Base-by-base conservation (phyloP, 2,797 vertebrate species). In the Numenius phaeopus region DNA sequence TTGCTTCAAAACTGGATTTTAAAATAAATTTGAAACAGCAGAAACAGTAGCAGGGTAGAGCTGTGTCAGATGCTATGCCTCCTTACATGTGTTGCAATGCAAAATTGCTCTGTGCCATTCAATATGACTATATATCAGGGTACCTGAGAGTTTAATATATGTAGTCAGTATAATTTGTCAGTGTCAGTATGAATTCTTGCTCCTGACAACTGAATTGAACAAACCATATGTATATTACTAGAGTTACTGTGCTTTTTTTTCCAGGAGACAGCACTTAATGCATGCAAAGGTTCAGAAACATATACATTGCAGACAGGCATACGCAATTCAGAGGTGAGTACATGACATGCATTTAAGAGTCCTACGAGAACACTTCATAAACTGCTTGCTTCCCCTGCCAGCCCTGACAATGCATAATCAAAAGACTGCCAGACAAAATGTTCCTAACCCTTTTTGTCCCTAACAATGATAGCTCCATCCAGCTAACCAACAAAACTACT, bases 231-330 rank as follows among this genome's bases (percentile, higher is more conserved):
- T 11, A 2, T 54, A 17, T 71, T 34, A 27, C 4, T 64, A 39
- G 17, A 72, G 58, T 8, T 42, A 19, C 40, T 67, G 32, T 79
- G 37, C 7, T 32, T 9, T 77, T 61, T 58, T 54, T 87, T 86
- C 30, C 78, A 97, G 97, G 97, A 98, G 61, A 95, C 69, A 67
- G 97, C 96, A 14, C 78, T 97, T 8, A 91, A 96, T 9, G 95
- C 96, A 2, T 90, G 94, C 82, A 98, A 97, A 94, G 94, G 96
- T 39, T 93, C 97, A 8, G 52, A 90, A 66, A 40, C 15, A 5
- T 90, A 83, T 58, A 57, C 37, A 0, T 0, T 97, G 89, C 94
- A 94, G 77, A 87, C 15, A 5, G 71, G 71, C 46, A 73, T 14
- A 0, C 9, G 54, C 88, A 98, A 97, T 66, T 89, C 95, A 24